A percentile compares a stretch with the other conserved stretches of the same genome.
Conservation (phyloP, 2,797 vertebrate species). For the Pithecia hirsuta region DNA sequence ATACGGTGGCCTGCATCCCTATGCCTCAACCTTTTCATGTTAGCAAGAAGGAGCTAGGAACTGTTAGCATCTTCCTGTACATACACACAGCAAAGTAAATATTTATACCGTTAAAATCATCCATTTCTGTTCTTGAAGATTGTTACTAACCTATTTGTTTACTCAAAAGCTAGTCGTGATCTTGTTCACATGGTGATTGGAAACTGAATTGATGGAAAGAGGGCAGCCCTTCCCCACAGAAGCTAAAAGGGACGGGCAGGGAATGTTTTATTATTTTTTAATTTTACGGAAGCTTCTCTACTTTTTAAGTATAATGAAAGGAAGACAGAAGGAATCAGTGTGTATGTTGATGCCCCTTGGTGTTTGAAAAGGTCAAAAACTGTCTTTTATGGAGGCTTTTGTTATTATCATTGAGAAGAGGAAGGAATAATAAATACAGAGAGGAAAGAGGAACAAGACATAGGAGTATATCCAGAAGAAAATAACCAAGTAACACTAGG, state of each 20-base stretch:
- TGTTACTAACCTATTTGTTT: background rate
- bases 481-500: background rate
- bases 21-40: background rate
- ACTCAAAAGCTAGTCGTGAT: background rate
- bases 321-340: background rate
- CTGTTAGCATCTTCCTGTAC: background rate
- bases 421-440: background rate
- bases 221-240: background rate
- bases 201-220: background rate
- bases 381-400: background rate
- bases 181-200: background rate
- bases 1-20: background rate
- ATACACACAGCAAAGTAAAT: background rate
- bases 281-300: background rate
- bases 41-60: slow-evolving; percentile 6
- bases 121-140: background rate
- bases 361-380: background rate
- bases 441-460: background rate
- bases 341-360: background rate
- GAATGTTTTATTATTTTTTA: background rate
- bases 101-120: background rate
- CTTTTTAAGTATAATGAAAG: background rate
- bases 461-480: background rate
- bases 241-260: background rate
- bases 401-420: background rate